Base-by-base conservation (phyloP, 1,140 invertebrate species). In the Drosophila carrolli region DNA sequence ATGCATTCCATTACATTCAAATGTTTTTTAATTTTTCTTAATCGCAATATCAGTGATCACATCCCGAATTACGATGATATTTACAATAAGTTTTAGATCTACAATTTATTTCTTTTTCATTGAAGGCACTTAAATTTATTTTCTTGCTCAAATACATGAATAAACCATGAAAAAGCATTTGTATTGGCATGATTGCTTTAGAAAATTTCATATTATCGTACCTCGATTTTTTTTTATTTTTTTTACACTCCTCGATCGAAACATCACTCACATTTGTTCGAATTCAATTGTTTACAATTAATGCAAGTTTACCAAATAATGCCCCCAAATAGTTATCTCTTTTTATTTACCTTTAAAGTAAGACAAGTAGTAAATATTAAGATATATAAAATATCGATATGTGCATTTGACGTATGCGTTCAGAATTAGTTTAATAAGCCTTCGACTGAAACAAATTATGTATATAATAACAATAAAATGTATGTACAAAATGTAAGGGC, bases 361-460 rank as follows among this genome's bases (percentile, higher is more conserved):
- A 67, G 65, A 47, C 60, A 68, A 65, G 46, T 65, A 68, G 65
- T 19, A 68, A 65, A 65, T 43, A 32, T 27, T 68, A 66, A 53
- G 60, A 44, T 66, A 43, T 27, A 37, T 32, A 67, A 50, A 44
- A 44, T 68, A 68, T 68, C 46, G 60, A 60, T 68, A 68, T 68
- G 60, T 68, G 65, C 65, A 68, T 68, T 68, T 68, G 65, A 65
- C 60, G 60, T 68, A 68, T 53, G 65, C 65, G 65, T 68, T 68
- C 60, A 68, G 65, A 68, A 68, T 68, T 68, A 68, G 65, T 68
- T 68, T 68, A 53, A 65, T 68, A 68, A 68, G 65, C 65, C 65
- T 68, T 68, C 65, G 65, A 68, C 65, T 68, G 65, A 68, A 68
- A 68, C 65, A 68, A 68, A 68, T 68, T 68, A 65, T 68, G 65